A percentile compares a stretch with the other conserved stretches of the same genome.
Conservation (phyloP, 2,888 invertebrate genomes). For the Phaonia tiefii region DNA sequence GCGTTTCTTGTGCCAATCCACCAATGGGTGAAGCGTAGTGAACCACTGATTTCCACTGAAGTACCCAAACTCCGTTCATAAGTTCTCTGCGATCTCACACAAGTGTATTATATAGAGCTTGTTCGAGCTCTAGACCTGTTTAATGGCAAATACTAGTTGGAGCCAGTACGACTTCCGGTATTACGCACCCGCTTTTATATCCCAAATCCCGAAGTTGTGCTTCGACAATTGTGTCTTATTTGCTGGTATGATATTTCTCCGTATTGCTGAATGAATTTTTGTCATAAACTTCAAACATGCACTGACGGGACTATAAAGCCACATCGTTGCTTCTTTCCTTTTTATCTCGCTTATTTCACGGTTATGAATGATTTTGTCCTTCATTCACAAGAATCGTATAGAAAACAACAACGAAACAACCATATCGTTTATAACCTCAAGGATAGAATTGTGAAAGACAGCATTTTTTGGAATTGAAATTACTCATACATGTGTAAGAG, state of each 20-base stretch:
- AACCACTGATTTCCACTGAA: constrained; percentile 18
- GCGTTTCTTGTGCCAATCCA: constrained; percentile 57
- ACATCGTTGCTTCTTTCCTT: too few species aligned
- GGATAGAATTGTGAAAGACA: constrained; percentile 4
- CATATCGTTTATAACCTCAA: not conserved
- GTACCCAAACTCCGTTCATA: constrained; percentile 33
- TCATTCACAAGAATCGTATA: constrained; percentile 7
- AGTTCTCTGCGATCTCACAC: constrained; percentile 28
- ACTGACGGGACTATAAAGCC: not conserved
- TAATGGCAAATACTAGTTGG: too few species aligned
- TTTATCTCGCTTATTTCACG: not conserved
- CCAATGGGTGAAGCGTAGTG: constrained; percentile 53
- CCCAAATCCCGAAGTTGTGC: too few species aligned
- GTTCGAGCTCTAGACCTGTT: too few species aligned
- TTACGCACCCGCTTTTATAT: too few species aligned
- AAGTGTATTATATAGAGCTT: too few species aligned
- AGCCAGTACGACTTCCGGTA: too few species aligned
- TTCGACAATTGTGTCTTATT: too few species aligned
- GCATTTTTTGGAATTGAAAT: not conserved
- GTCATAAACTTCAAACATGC: not conserved
- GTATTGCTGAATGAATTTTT: not conserved
- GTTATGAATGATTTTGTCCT: constrained; percentile 22
- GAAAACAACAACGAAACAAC: not conserved
- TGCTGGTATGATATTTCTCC: too few species aligned
- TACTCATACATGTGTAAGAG: constrained; percentile 27